Evolutionary conservation across 2,888 invertebrate species (phyloP), one percentile per base, ranked within the genome.

Genomic region (Tholera decimalis): DNA sequence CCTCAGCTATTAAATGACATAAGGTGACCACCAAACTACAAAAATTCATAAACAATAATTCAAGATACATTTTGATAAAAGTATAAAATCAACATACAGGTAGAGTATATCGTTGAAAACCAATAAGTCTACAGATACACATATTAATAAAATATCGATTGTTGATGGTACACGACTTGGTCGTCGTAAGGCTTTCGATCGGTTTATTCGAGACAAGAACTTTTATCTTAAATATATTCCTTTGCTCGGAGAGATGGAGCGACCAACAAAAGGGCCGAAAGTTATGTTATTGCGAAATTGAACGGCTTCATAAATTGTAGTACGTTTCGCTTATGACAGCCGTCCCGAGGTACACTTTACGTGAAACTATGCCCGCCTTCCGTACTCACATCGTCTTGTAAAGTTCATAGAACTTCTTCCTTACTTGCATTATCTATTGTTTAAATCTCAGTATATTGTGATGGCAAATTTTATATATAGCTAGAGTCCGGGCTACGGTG

Each of bases 251-350:
- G 67, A 76, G 72, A 76, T 73, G 82, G 67, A 77, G 74, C 80
- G 65, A 62, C 66, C 66, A 66, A 80, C 89, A 89, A 91, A 89
- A 87, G 89, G 86, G 72, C 85, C 85, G 83, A 88, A 89, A 89
- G 89, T 89, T 86, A 90, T 91, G 89, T 88, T 90, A 89, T 87
- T 87, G 86, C 82, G 68, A 86, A 85, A 87, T 79, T 79, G 83
- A 88, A 87, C 85, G 82, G 84, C 85, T 85, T 80, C 86, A 91
- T 92, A 91, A 91, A 91, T 91, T 87, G 81, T 74, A 73, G 73
- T 86, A 88, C 78, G 86, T 85, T 88, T 85, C 77, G 80, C 80
- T 85, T 83, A 81, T 85, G 90, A 88, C 89, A 87, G 83, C 79
- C 80, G 81, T 82, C 81, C 82, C 79, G 80, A 80, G 81, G 63